phyloP scores from a whole-genome alignment of 2,888 invertebrate species.

The Athrips mouffetella region DNA sequence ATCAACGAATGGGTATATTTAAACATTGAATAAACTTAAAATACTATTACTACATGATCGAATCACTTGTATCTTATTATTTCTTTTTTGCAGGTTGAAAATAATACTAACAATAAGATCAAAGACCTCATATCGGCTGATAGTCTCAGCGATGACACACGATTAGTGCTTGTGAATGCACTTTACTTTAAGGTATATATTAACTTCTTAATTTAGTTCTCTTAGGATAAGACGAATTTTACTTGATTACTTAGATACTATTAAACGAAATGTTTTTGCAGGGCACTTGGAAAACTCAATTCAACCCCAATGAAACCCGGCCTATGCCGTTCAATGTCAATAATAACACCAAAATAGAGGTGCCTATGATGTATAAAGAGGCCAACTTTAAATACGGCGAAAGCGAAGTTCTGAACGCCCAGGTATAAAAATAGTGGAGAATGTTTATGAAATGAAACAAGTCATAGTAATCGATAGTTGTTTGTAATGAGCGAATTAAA shows the following conservation, averaged over 20 bases:
- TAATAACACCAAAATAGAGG: constrained; percentile 72
- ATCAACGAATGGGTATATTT: constrained; percentile 90
- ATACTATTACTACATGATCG: no score
- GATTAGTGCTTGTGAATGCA: constrained; percentile 88
- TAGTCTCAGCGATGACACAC: constrained; percentile 74
- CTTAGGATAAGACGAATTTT: no score
- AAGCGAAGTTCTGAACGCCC: constrained; percentile 49
- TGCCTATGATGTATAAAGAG: constrained; percentile 85
- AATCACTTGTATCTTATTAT: not conserved
- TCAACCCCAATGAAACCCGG: constrained; percentile 76
- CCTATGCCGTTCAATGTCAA: constrained; percentile 81
- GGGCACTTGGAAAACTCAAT: constrained; percentile 85
- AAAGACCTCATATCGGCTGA: constrained; percentile 83
- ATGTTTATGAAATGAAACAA: not conserved
- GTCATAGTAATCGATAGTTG: not conserved
- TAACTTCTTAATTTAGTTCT: not conserved
- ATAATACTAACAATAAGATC: constrained; percentile 89
- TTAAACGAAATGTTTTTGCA: no score
- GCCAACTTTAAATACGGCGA: constrained; percentile 62
- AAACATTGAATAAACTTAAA: no score
- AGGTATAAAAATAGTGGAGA: constrained; percentile 41
- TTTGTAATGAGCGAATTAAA: not conserved
- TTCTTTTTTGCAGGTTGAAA: constrained; percentile 67
- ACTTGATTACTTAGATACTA: no score
- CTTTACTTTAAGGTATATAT: constrained; percentile 86